Conservation (phyloP, 2,888 invertebrate species). For the Idaea biselata region DNA sequence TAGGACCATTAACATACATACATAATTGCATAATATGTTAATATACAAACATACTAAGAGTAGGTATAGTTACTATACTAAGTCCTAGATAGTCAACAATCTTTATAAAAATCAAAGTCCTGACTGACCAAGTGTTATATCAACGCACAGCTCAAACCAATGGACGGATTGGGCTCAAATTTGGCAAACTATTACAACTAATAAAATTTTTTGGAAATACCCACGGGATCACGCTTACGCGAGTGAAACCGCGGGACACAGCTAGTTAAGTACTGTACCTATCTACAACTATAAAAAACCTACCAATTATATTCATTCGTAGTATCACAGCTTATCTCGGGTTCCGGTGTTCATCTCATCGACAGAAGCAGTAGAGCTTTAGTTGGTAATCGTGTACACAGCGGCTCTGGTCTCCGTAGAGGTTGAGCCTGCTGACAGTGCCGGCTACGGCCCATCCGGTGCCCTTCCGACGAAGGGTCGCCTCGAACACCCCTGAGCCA, state of each 20-base stretch:
- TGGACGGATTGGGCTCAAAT: no score
- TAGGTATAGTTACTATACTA: background rate
- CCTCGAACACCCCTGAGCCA: constrained; percentile 88
- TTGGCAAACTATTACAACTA: no score
- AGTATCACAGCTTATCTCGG: constrained; percentile 43
- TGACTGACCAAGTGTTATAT: no score
- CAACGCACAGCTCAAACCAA: no score
- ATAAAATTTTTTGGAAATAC: no score
- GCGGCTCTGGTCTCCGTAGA: constrained; percentile 89
- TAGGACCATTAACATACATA: background rate
- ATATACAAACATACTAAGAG: background rate
- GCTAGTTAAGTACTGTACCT: background rate
- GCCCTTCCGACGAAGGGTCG: constrained; percentile 81
- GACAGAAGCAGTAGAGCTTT: constrained; percentile 89
- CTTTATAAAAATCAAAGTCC: no score
- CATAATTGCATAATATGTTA: background rate
- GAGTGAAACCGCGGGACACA: no score
- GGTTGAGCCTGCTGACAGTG: constrained; percentile 87
- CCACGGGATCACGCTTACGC: background rate
- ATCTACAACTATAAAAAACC: background rate
- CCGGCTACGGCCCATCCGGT: constrained; percentile 81
- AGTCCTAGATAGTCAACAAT: background rate
- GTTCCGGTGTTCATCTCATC: constrained; percentile 18
- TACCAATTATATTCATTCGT: constrained; percentile 14
- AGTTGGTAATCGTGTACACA: constrained; percentile 88